These are phyloP conservation scores for Calliphora vicina DNA, from an alignment of 1,140 invertebrate species.

Conservation along the genomic window DNA sequence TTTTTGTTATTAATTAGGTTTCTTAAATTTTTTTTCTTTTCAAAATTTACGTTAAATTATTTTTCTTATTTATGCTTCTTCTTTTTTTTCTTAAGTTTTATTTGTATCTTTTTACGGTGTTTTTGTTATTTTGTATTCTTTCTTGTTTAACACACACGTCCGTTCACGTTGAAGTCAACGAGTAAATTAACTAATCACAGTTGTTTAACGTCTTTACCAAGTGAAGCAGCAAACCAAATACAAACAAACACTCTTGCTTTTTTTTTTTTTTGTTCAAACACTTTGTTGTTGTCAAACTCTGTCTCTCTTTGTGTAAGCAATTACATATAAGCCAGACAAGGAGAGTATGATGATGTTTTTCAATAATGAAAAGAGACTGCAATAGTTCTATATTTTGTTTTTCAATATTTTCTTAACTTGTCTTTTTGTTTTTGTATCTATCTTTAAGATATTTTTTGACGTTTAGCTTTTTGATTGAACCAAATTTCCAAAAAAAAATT, in stretches of 20 bases:
- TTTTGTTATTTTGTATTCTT: slow-evolving; percentile 26
- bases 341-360: no score
- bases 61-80: slow-evolving; percentile 21
- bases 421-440: no score
- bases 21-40: slow-evolving; percentile 22
- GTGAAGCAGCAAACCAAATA: slow-evolving; percentile 34
- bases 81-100: background rate
- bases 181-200: slow-evolving; percentile 63
- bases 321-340: no score
- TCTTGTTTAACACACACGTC: slow-evolving; percentile 48
- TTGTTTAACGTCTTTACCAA: slow-evolving; percentile 46
- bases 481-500: no score
- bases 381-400: background rate
- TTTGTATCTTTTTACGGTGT: slow-evolving; percentile 5
- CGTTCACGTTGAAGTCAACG: slow-evolving; percentile 61
- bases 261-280: background rate
- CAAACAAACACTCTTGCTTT: background rate
- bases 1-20: background rate
- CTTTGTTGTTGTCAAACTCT: background rate
- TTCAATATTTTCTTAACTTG: background rate
- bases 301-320: no score
- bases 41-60: slow-evolving; percentile 6
- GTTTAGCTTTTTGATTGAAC: background rate
- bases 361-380: background rate
- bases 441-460: no score